A percentile compares a stretch with the other conserved stretches of the same genome.
phyloP scores from a whole-genome alignment of 2,888 invertebrate species.

The Iselma pallidipennis region DNA sequence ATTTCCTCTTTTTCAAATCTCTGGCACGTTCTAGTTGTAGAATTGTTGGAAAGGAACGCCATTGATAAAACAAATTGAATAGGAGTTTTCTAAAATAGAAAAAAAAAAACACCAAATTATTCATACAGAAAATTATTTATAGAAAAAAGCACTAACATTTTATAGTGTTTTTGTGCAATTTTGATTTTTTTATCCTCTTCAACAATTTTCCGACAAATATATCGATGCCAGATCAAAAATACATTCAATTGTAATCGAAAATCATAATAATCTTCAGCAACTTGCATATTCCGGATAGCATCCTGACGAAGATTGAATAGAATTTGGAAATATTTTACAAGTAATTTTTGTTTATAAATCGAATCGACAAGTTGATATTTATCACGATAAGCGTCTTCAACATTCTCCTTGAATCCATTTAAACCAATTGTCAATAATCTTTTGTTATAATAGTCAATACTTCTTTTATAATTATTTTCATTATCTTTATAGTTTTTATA shows the following conservation, averaged over 20 bases:
- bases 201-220: slow-evolving; percentile 42
- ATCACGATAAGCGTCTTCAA: slow-evolving; percentile 45
- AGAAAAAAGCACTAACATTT: slow-evolving; percentile 55
- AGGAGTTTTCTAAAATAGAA: slow-evolving; percentile 47
- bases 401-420: slow-evolving; percentile 33
- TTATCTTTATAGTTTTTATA: slow-evolving; percentile 48
- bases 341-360: slow-evolving; percentile 59
- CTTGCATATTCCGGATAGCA: slow-evolving; percentile 63
- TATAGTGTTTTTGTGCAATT: slow-evolving; percentile 57
- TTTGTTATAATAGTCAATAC: slow-evolving; percentile 39
- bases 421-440: slow-evolving; percentile 36
- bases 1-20: slow-evolving; percentile 68
- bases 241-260: slow-evolving; percentile 50
- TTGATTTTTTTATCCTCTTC: slow-evolving; percentile 35
- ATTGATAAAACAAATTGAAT: slow-evolving; percentile 59
- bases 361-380: slow-evolving; percentile 63
- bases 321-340: slow-evolving; percentile 54
- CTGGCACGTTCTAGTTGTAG: slow-evolving; percentile 68
- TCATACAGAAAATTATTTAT: neutral
- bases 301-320: slow-evolving; percentile 43
- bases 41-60: slow-evolving; percentile 69
- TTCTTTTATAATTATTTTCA: slow-evolving; percentile 46
- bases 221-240: slow-evolving; percentile 47
- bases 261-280: slow-evolving; percentile 74
- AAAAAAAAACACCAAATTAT: neutral